Percentiles rank a stretch among this genome's conserved stretches.
Evolutionary conservation across 1,140 invertebrate species (phyloP).

Genomic region (Pachyrhynchus sulphureomaculatus): DNA sequence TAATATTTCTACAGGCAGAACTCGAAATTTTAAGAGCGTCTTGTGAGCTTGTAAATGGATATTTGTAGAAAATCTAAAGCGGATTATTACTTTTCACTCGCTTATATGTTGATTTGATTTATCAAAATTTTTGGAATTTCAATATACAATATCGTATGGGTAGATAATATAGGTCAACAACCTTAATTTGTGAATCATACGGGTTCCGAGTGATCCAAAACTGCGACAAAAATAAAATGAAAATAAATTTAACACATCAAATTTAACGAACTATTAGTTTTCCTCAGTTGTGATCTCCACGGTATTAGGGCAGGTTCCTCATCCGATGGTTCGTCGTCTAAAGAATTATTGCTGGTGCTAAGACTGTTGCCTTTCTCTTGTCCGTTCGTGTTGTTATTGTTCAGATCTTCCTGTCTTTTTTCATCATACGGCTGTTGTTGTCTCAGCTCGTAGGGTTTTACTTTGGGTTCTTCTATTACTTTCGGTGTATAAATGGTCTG

Average conservation of each 20-base stretch:
- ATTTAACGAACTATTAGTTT: constrained; percentile 83
- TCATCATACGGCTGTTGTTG: constrained; percentile 31
- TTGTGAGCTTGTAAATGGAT: no score
- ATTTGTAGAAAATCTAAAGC: no score
- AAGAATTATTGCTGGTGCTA: constrained; percentile 36
- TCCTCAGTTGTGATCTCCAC: constrained; percentile 83
- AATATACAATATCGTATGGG: neutral
- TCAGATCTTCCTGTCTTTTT: constrained; percentile 37
- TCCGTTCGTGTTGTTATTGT: constrained; percentile 48
- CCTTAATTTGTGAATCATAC: constrained; percentile 56
- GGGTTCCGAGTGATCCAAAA: constrained; percentile 53
- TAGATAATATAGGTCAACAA: neutral
- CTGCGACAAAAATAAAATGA: neutral
- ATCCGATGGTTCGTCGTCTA: constrained; percentile 51
- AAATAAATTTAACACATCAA: constrained; percentile 62
- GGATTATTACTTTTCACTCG: constrained; percentile 78
- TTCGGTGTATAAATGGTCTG: constrained; percentile 67
- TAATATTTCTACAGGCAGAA: no score
- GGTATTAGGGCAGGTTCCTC: constrained; percentile 75
- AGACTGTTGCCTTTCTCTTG: constrained; percentile 49
- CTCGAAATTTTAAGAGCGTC: constrained; percentile 61
- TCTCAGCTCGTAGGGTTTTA: constrained; percentile 47
- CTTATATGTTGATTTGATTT: constrained; percentile 60
- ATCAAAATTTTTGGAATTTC: neutral
- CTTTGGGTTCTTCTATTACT: constrained; percentile 59